These are phyloP conservation scores for Urosaurus nigricauda DNA, from an alignment of 2,797 vertebrate species.

Conservation along the genomic window DNA sequence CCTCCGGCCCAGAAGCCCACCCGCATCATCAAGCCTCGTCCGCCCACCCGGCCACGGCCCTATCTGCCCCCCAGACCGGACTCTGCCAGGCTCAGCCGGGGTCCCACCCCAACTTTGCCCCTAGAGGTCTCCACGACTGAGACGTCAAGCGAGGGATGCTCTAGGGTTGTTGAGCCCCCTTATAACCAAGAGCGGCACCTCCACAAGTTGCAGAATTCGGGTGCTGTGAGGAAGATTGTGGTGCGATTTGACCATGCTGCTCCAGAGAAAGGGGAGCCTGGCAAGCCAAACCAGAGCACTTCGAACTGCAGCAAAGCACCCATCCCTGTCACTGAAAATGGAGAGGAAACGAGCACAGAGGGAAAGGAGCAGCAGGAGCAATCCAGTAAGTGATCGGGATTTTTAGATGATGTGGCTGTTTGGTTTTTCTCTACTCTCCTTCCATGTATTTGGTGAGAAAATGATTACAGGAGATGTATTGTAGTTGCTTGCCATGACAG, in stretches of 20 bases:
- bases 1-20: conserved; percentile 58
- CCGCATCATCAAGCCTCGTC: conserved; percentile 59
- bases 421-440: no score
- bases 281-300: not conserved
- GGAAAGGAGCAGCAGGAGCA: not conserved
- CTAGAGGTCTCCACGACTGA: not conserved
- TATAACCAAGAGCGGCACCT: not conserved
- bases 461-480: not conserved
- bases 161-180: not conserved
- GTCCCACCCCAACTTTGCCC: not conserved
- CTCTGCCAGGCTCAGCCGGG: conserved; percentile 27
- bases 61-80: conserved; percentile 54
- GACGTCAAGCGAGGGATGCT: not conserved
- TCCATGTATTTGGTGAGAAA: not conserved
- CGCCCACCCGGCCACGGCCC: conserved; percentile 51
- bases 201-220: conserved; percentile 24
- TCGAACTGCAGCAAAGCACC: not conserved
- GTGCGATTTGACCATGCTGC: not conserved
- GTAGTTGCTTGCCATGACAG: no score
- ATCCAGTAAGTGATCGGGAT: not conserved
- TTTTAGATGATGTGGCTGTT: no score
- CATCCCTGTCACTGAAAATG: not conserved
- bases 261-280: not conserved
- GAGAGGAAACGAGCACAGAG: not conserved
- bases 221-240: conserved; percentile 36